Base-by-base conservation (phyloP, 2,113 vertebrate genomes). In the Perccottus glenii region DNA sequence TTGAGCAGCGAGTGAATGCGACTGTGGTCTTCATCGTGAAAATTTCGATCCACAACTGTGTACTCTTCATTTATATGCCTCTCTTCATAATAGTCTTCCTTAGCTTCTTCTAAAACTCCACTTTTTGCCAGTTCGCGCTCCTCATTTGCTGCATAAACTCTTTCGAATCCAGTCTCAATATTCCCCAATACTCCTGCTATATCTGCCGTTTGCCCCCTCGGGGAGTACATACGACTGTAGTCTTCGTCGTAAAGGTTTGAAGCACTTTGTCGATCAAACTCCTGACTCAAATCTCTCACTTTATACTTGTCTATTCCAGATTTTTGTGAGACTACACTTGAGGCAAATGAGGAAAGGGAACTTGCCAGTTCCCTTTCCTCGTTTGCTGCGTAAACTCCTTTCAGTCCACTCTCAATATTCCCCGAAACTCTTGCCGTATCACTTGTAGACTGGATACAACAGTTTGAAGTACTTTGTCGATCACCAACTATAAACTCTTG, bases 1-100 rank as follows among this genome's bases (percentile, higher is more conserved):
- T 71, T 76, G 27, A 95, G 88, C 12, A 98, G 89, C 1, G 80
- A 91, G 56, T 93, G 93, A 15, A 96, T 81, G 50, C 84, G 88
- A 0, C 84, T 86, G 65, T 94, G 88, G 11, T 88, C 93, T 1
- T 90, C 84, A 52, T 94, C 94, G 0, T 51, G 60, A 0, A 71
- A 45, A 38, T n/a, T 4, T 12, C 8, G 33, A 9, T 36, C 35
- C 6, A 12, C 11, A 6, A 6, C 51, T 14, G 32, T 33, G 11
- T 35, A 3, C 6, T 12, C 14, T 9, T 9, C 32, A 7, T 55
- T n/a, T 5, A 7, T n/a, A 9, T n/a, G 11, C 19, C 27, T 33
- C 0, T 12, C 51, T 53, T 55, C 32, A 36, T 55, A 12, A 46
- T 12, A 5, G 11, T 5, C 8, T 46, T 14, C 4, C 12, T 14